Evolutionary conservation across 2,797 vertebrate species (phyloP).

Genomic region (Orestias chungarensis): DNA sequence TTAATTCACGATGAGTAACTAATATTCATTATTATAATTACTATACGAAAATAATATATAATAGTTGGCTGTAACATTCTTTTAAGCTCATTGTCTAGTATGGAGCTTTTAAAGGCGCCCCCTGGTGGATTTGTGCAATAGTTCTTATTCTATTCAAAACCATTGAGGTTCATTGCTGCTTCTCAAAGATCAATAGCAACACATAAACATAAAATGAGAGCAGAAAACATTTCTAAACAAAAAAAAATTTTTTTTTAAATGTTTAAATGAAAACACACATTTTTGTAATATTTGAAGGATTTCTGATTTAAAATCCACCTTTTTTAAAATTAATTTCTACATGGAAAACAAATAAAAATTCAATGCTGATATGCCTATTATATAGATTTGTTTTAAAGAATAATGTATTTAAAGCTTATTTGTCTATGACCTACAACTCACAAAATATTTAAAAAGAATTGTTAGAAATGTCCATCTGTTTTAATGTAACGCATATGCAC

Average conservation of each 20-base stretch:
- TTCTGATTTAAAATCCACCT: not conserved
- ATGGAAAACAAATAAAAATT: too few relatives aligned
- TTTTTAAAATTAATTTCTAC: not conserved
- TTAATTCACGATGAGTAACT: not conserved
- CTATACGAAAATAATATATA: not conserved
- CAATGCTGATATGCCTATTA: too few relatives aligned
- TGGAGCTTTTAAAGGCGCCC: slow-evolving; percentile 9
- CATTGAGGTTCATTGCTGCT: not conserved
- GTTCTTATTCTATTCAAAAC: not conserved
- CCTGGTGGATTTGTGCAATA: slow-evolving; percentile 27
- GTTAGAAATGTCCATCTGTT: too few relatives aligned
- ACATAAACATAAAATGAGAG: too few relatives aligned
- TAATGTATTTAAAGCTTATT: too few relatives aligned
- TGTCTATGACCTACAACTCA: too few relatives aligned
- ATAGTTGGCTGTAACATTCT: not conserved
- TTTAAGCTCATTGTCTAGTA: not conserved
- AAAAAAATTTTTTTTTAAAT: not conserved
- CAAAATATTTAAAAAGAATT: too few relatives aligned
- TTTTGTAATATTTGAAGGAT: not conserved
- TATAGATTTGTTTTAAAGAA: too few relatives aligned
- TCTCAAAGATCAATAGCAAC: not conserved
- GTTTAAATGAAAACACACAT: not conserved
- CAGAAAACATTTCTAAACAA: not conserved
- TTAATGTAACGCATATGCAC: too few relatives aligned
- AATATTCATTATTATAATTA: not conserved